Evolutionary conservation across 92 coral and sea anemone genomes (phyloP).

Genomic region (Palythoa caribaeorum): DNA sequence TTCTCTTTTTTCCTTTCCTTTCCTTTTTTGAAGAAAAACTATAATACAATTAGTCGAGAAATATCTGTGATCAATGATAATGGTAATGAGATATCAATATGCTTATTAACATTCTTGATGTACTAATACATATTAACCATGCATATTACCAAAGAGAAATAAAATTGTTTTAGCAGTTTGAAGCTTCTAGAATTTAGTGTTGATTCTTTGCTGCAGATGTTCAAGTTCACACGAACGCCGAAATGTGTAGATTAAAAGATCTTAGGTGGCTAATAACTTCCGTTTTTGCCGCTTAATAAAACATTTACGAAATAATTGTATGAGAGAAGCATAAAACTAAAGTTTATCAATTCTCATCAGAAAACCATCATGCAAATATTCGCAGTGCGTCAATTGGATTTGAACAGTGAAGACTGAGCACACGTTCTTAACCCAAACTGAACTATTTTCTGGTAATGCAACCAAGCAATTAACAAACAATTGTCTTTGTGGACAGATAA

Average conservation of each 20-base stretch:
- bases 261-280: slow-evolving; percentile 18
- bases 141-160: too few relatives aligned
- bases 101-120: too few relatives aligned
- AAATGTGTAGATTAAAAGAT: not conserved
- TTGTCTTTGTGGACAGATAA: not conserved
- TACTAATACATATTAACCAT: too few relatives aligned
- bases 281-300: slow-evolving; percentile 21
- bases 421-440: not conserved
- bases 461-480: not conserved
- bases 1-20: too few relatives aligned
- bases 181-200: not conserved
- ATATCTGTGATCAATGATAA: too few relatives aligned
- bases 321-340: not conserved
- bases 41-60: too few relatives aligned
- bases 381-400: slow-evolving; percentile 14
- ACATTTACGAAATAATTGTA: slow-evolving; percentile 22
- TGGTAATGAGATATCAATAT: too few relatives aligned
- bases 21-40: too few relatives aligned
- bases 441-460: not conserved
- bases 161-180: too few relatives aligned
- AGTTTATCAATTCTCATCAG: not conserved
- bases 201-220: not conserved
- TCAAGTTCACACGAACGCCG: slow-evolving; percentile 10
- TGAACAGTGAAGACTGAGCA: not conserved
- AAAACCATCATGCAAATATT: not conserved